These are phyloP conservation scores for Cecropterus lyciades DNA, from an alignment of 1,140 invertebrate genomes.

Conservation along the genomic window DNA sequence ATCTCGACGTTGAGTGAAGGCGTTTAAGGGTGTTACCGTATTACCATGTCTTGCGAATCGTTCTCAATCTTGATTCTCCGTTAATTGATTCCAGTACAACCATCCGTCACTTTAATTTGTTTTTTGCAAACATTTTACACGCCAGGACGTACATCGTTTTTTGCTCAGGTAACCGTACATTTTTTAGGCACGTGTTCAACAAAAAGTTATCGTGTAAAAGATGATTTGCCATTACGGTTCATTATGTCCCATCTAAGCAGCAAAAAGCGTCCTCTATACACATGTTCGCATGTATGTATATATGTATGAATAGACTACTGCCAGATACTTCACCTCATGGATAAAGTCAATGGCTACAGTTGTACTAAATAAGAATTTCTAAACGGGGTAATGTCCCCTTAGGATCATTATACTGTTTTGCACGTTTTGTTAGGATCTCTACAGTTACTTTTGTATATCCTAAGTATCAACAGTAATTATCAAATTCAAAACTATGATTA, in stretches of 20 bases:
- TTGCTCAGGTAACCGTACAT: constrained; percentile 7
- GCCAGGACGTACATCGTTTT: neutral
- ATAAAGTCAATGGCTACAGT: no score
- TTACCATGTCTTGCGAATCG: constrained; percentile 18
- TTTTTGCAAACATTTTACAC: neutral
- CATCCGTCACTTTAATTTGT: constrained; percentile 14
- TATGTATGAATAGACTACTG: no score
- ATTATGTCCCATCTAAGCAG: constrained; percentile 17
- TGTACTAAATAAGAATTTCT: no score
- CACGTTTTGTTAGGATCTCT: no score
- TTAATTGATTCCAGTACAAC: constrained; percentile 22
- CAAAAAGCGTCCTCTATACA: neutral
- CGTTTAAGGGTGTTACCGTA: constrained; percentile 1
- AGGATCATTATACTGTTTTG: no score
- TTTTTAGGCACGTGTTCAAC: constrained; percentile 15
- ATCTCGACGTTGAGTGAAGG: no score
- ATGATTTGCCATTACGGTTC: constrained; percentile 12
- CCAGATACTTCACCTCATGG: no score
- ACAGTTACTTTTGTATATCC: no score
- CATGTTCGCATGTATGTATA: no score
- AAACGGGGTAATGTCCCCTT: no score
- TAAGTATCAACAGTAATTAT: no score
- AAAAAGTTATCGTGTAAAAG: constrained; percentile 13
- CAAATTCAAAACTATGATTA: no score
- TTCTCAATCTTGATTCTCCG: constrained; percentile 11